Evolutionary conservation across 2,113 vertebrate genomes (phyloP).

Genomic region (Pogona vitticeps): DNA sequence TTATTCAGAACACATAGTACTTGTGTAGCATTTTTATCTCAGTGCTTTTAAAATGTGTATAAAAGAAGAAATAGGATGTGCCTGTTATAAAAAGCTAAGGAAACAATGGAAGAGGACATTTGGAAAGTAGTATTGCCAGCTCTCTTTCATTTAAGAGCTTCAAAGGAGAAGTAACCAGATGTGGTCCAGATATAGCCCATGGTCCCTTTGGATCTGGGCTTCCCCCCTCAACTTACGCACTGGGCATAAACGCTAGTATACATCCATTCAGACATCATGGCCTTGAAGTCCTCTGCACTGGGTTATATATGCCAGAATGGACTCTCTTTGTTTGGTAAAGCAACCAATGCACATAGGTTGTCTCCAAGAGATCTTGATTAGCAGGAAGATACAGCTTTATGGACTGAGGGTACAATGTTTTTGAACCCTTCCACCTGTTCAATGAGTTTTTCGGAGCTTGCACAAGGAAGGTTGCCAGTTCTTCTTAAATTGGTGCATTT

Average conservation of each 20-base stretch:
- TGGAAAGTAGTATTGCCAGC: not conserved
- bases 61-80: not conserved
- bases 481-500: too few species aligned
- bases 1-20: constrained; percentile 1
- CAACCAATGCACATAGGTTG: too few species aligned
- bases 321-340: too few species aligned
- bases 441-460: too few species aligned
- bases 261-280: not conserved
- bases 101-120: not conserved
- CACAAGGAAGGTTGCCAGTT: too few species aligned
- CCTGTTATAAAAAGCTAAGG: not conserved
- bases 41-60: not conserved
- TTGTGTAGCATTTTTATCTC: not conserved
- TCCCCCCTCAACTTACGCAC: too few species aligned
- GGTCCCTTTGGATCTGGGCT: not conserved
- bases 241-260: not conserved
- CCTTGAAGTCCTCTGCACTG: not conserved
- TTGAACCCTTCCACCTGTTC: too few species aligned
- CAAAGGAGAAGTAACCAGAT: not conserved
- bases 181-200: not conserved
- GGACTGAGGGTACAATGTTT: too few species aligned
- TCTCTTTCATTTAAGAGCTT: not conserved
- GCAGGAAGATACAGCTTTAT: too few species aligned
- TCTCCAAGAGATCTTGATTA: too few species aligned
- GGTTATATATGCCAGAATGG: too few species aligned